phyloP scores from a whole-genome alignment of 2,113 vertebrate genomes.

The Aix galericulata region DNA sequence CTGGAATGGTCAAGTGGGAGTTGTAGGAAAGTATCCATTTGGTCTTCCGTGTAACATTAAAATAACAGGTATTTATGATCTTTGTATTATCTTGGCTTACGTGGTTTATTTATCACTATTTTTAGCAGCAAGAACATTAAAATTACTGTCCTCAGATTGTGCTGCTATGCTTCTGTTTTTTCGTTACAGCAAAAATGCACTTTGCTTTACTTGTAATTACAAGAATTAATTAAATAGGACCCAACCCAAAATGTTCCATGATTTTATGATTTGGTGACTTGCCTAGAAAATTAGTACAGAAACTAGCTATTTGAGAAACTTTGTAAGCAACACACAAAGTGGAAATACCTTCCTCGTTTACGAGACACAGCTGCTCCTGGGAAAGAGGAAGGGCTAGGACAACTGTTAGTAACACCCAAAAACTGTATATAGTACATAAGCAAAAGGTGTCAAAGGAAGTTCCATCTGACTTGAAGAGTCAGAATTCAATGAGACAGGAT shows the following conservation, averaged over 20 bases:
- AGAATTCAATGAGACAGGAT: not conserved
- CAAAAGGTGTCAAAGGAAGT: not conserved
- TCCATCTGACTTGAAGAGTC: not conserved
- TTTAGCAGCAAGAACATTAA: not conserved
- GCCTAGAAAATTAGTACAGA: not conserved
- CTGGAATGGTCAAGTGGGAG: constrained; percentile 82
- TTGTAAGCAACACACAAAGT: not conserved
- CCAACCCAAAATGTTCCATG: not conserved
- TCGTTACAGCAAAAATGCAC: not conserved
- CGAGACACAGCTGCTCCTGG: not conserved
- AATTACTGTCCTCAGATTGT: not conserved
- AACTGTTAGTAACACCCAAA: not conserved
- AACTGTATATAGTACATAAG: not conserved
- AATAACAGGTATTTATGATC: constrained; percentile 85
- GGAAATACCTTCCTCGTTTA: not conserved
- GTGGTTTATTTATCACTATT: not conserved
- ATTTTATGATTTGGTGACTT: not conserved
- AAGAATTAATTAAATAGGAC: not conserved
- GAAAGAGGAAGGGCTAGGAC: not conserved
- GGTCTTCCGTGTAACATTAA: constrained; percentile 95
- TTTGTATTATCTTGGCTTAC: constrained; percentile 1
- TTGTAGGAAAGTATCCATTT: constrained; percentile 88
- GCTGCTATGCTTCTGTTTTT: not conserved
- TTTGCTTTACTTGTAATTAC: not conserved
- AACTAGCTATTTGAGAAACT: not conserved